Conservation (phyloP, 2,888 invertebrate genomes). For the Cyrtodaria siliqua region DNA sequence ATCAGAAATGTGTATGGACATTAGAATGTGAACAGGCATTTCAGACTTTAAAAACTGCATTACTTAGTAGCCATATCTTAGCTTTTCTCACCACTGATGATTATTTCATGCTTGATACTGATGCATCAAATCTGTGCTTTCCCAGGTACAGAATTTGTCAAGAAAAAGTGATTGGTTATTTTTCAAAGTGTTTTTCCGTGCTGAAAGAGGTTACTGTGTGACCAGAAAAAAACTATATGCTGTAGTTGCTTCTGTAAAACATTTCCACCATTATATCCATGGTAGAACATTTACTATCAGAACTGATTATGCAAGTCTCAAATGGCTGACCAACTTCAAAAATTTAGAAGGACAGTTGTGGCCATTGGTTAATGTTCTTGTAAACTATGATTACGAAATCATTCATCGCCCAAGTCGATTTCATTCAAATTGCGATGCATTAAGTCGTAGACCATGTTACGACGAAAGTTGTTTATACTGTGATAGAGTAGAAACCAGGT, state of each 20-base stretch:
- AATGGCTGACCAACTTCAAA: not conserved
- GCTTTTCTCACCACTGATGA: not conserved
- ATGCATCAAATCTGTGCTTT: slow-evolving; percentile 26
- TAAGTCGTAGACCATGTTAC: not conserved
- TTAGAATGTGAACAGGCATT: not conserved
- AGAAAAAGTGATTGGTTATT: slow-evolving; percentile 31
- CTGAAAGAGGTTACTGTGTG: slow-evolving; percentile 37
- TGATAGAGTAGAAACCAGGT: not conserved
- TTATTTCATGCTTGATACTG: slow-evolving; percentile 29
- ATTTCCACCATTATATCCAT: not conserved
- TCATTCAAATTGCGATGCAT: not conserved
- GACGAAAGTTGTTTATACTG: not conserved
- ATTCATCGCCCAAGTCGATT: not conserved
- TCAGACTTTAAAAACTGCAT: not conserved
- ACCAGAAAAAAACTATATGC: slow-evolving; percentile 27
- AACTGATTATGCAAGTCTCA: not conserved
- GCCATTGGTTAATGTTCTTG: too few relatives aligned
- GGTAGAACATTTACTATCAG: not conserved
- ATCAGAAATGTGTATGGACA: not conserved
- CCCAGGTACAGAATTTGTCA: slow-evolving; percentile 18
- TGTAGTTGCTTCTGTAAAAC: not conserved
- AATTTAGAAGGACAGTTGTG: slow-evolving; percentile 2
- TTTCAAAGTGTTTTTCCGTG: slow-evolving; percentile 23
- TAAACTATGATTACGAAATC: not conserved
- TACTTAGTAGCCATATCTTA: not conserved